Percentiles rank a stretch among this genome's conserved stretches.
These are phyloP conservation scores for Serrognathus titanus DNA, from an alignment of 2,888 invertebrate genomes.

Conservation along the genomic window DNA sequence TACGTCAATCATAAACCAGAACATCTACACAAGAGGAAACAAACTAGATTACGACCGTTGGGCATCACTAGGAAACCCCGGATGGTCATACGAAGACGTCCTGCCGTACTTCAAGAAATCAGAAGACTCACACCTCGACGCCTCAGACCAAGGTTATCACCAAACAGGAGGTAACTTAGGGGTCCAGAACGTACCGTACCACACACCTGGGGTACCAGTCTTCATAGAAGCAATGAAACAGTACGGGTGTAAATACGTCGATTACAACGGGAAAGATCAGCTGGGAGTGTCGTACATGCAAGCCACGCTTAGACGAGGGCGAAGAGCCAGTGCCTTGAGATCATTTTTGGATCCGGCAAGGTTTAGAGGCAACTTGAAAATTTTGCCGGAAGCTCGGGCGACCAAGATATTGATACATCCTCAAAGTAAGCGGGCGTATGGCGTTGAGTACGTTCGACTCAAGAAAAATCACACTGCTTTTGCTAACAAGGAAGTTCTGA, in stretches of 20 bases:
- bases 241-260: constrained; percentile 62
- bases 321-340: constrained; percentile 64
- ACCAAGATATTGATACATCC: constrained; percentile 66
- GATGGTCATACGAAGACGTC: constrained; percentile 53
- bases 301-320: constrained; percentile 57
- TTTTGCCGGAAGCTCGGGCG: constrained; percentile 57
- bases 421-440: constrained; percentile 60
- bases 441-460: constrained; percentile 58
- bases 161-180: constrained; percentile 46
- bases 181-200: constrained; percentile 43
- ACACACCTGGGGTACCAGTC: constrained; percentile 51
- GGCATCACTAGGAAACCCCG: constrained; percentile 54
- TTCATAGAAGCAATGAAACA: constrained; percentile 62
- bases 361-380: constrained; percentile 62
- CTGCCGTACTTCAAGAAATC: constrained; percentile 48
- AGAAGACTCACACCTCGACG: constrained; percentile 43
- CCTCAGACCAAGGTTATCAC: constrained; percentile 40
- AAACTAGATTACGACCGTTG: constrained; percentile 70
- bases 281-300: constrained; percentile 63
- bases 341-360: constrained; percentile 61
- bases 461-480: constrained; percentile 38
- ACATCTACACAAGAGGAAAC: constrained; percentile 60
- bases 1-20: constrained; percentile 43
- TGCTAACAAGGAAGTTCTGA: constrained; percentile 75
- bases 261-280: constrained; percentile 64